phyloP scores from a whole-genome alignment of 2,797 vertebrate genomes.

The Dendrocincla tyrannina region DNA sequence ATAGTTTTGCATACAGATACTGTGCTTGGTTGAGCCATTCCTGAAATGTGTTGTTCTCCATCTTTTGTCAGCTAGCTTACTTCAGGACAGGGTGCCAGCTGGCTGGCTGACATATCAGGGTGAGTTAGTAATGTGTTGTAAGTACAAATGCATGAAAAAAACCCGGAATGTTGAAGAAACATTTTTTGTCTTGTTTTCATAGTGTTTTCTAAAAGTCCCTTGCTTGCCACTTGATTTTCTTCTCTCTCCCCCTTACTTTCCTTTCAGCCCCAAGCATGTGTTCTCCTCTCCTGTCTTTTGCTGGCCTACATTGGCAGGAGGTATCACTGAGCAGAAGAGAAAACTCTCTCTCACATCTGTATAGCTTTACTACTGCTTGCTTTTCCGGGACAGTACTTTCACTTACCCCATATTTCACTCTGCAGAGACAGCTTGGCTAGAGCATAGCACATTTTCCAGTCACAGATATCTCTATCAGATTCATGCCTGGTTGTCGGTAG shows the following conservation, averaged over 20 bases:
- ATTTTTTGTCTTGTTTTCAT: neutral
- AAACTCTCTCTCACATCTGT: neutral
- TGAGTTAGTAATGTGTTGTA: neutral
- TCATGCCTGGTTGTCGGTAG: neutral
- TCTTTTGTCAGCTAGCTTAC: neutral
- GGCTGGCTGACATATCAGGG: neutral
- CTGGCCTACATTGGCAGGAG: neutral
- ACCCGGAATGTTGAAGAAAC: neutral
- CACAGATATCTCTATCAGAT: neutral
- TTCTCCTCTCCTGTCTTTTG: neutral
- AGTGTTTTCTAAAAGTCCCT: neutral
- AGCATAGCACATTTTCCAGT: conserved; percentile 17
- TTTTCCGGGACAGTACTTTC: conserved; percentile 19
- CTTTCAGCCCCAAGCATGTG: neutral
- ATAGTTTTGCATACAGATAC: neutral
- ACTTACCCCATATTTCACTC: conserved; percentile 34
- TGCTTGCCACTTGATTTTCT: neutral
- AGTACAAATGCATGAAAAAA: neutral
- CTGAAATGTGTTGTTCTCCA: neutral
- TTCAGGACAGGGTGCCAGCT: neutral
- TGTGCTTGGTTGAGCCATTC: neutral
- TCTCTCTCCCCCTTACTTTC: neutral
- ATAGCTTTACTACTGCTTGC: neutral
- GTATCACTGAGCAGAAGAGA: neutral
- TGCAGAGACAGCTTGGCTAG: conserved; percentile 13